A percentile compares a stretch with the other conserved stretches of the same genome.
Evolutionary conservation across 1,140 invertebrate species (phyloP).

Genomic region (Ridgeia piscesae): DNA sequence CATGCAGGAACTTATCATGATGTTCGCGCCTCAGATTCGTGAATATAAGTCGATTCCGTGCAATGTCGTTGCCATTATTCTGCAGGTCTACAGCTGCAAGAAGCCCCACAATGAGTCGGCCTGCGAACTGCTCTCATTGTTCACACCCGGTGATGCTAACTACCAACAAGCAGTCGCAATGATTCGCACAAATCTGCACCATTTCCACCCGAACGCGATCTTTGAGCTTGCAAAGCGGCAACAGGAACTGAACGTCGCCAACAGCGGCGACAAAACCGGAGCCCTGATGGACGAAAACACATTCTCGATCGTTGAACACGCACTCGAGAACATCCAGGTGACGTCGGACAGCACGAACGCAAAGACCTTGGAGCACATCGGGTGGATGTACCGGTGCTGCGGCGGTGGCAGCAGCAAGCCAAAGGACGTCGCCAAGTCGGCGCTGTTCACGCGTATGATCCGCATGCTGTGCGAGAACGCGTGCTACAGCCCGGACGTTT

Average conservation of each 20-base stretch:
- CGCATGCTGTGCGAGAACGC: slow-evolving; percentile 9
- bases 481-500: slow-evolving; percentile 4
- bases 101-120: slow-evolving; percentile 9
- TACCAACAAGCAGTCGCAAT: slow-evolving; percentile 12
- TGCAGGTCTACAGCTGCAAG: slow-evolving; percentile 16
- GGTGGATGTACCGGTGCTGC: slow-evolving; percentile 19
- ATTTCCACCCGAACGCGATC: slow-evolving; percentile 13
- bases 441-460: slow-evolving; percentile 19
- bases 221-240: slow-evolving; percentile 20
- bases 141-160: slow-evolving; percentile 10
- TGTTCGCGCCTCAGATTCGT: slow-evolving; percentile 10
- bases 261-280: neutral
- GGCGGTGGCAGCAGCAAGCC: neutral
- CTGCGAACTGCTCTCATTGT: slow-evolving; percentile 18
- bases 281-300: slow-evolving; percentile 18
- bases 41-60: neutral
- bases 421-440: neutral
- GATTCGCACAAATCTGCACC: slow-evolving; percentile 5
- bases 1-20: slow-evolving; percentile 17
- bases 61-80: slow-evolving; percentile 4
- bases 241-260: neutral
- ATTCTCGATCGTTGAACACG: slow-evolving; percentile 8
- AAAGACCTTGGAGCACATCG: slow-evolving; percentile 20
- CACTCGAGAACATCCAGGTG: slow-evolving; percentile 12
- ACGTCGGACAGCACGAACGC: neutral